phyloP scores from a whole-genome alignment of 1,140 invertebrate genomes.

The Lepidurus packardi region DNA sequence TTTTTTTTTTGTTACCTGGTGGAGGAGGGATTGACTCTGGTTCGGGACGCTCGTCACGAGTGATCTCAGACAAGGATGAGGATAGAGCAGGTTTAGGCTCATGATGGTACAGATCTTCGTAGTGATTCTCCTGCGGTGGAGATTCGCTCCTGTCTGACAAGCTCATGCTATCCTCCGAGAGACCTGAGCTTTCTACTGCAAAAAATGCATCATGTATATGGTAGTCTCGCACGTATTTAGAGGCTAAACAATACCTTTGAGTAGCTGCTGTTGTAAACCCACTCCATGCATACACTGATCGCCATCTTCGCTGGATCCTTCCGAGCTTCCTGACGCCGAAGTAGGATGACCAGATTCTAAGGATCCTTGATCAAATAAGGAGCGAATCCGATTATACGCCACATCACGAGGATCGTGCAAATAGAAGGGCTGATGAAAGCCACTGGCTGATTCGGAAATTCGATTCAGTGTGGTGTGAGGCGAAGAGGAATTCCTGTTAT shows the following conservation, averaged over 20 bases:
- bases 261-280: background rate
- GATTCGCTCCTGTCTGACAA: background rate
- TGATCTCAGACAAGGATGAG: background rate
- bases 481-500: slow-evolving; percentile 43
- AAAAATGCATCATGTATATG: background rate
- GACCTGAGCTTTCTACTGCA: background rate
- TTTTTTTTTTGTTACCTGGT: slow-evolving; percentile 29
- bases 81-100: background rate
- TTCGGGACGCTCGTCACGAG: background rate
- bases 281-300: background rate
- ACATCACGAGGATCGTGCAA: slow-evolving; percentile 71
- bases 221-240: background rate
- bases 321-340: background rate
- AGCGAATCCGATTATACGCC: slow-evolving; percentile 67
- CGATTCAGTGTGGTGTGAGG: slow-evolving; percentile 43
- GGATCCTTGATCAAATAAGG: slow-evolving; percentile 57
- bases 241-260: background rate
- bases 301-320: background rate
- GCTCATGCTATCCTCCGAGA: background rate
- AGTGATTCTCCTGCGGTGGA: background rate
- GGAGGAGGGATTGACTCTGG: slow-evolving; percentile 33
- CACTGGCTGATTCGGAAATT: slow-evolving; percentile 41
- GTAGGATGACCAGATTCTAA: slow-evolving; percentile 11
- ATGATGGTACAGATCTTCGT: slow-evolving; percentile 10
- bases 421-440: slow-evolving; percentile 58